Evolutionary conservation across 2,888 invertebrate species (phyloP).

Genomic region (Eucriotettix oculatus): DNA sequence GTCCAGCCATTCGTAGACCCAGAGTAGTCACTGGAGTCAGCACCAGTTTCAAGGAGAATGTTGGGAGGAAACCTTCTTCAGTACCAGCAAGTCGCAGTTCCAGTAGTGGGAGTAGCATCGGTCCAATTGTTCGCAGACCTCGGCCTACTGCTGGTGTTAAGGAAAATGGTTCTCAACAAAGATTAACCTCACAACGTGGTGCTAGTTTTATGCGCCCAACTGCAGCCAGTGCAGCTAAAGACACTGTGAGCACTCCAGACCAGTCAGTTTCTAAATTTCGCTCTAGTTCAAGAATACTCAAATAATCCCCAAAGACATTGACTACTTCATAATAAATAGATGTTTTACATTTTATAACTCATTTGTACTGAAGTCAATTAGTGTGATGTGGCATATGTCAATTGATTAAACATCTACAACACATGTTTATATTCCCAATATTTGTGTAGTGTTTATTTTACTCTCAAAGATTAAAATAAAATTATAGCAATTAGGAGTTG

Average conservation of each 20-base stretch:
- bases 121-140: constrained; percentile 17
- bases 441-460: no score
- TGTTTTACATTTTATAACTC: no score
- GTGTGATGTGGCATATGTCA: no score
- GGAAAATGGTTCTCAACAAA: constrained; percentile 20
- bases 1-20: constrained; percentile 23
- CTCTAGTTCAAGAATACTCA: background rate
- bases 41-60: constrained; percentile 30
- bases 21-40: constrained; percentile 18
- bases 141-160: background rate
- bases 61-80: background rate
- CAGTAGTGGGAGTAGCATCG: constrained; percentile 30
- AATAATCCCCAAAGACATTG: background rate
- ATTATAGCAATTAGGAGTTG: no score
- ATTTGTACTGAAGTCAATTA: no score
- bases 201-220: constrained; percentile 76
- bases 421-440: no score
- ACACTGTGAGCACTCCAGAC: constrained; percentile 18
- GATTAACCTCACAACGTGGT: constrained; percentile 23
- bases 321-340: no score
- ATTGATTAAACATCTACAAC: no score
- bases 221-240: constrained; percentile 65
- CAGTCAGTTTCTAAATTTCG: background rate
- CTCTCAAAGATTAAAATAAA: no score
- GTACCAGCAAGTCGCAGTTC: constrained; percentile 33